Base-by-base conservation (phyloP, 2,888 invertebrate genomes). In the Agrotis clavis region DNA sequence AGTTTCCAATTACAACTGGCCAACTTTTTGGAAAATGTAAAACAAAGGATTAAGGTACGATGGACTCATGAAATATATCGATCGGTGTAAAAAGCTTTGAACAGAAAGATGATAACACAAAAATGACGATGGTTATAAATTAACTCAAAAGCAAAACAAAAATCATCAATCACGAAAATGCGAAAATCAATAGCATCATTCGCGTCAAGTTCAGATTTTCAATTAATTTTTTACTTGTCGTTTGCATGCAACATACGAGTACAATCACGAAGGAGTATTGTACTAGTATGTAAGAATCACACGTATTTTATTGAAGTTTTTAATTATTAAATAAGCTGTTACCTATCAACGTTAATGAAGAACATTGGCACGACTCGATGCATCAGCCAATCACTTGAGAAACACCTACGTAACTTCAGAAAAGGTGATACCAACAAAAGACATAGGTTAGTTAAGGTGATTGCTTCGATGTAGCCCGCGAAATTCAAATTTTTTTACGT, bases 181-280 rank as follows among this genome's bases (percentile, higher is more conserved):
- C 41, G 16, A 45, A 68, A 35, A 35, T 18, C 47, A 51, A 47
- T 0, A 9, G 41, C 41, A 11, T 41, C 48, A 59, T 59, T 67
- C 48, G 35, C 53, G 9, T 54, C 73, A 78, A 72, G 79, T 78
- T 77, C 79, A 77, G 25, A 25, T 77, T 67, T 72, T 50, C 47
- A 64, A 59, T 74, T 57, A 74, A 47, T 25, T 19, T 14, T 68
- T 74, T 80, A 78, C 50, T 56, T 9, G 25, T 2, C 9, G 4
- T 14, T 7, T n/a, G 18, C 80, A 75, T 54, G 69, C 75, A 65
- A 62, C 54, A 48, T 9, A 25, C 25, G 25, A 25, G 25, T 25
- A 41, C 6, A 77, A 21, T 62, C 69, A 74, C 59, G 67, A 79
- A 51, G 47, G 4, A n/a, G 19, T 51, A 71, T 63, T 73, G 59